phyloP scores from a whole-genome alignment of 2,888 invertebrate genomes.

The Pristionchus maxplancki region DNA sequence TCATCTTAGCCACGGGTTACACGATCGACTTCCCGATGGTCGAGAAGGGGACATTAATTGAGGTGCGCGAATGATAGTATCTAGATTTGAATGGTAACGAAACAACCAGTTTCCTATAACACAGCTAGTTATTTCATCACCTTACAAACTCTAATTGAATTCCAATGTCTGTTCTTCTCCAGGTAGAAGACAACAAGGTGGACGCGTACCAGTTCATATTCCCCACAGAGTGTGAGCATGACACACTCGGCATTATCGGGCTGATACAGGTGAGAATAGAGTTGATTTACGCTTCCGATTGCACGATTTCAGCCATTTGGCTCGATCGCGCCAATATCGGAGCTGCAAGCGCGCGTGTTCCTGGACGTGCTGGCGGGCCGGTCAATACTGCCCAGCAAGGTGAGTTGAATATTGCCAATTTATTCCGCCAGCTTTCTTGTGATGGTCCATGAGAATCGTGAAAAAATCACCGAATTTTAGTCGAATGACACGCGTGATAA shows the following conservation, averaged over 20 bases:
- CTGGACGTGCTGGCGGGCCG: conserved; percentile 62
- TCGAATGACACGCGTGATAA: too few species aligned
- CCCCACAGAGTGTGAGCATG: conserved; percentile 77
- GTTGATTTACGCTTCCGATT: too few species aligned
- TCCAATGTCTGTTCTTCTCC: background rate
- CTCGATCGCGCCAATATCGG: conserved; percentile 79
- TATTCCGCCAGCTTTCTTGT: background rate
- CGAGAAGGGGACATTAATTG: conserved; percentile 71
- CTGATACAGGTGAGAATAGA: conserved; percentile 79
- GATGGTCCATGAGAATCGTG: background rate
- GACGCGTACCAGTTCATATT: conserved; percentile 79
- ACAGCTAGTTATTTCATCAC: background rate
- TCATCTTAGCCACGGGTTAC: conserved; percentile 79
- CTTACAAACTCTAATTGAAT: too few species aligned
- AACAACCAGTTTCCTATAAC: too few species aligned
- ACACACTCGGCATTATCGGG: conserved; percentile 80
- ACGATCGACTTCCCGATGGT: conserved; percentile 78
- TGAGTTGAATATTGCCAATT: background rate
- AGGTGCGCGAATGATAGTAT: too few species aligned
- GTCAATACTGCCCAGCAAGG: conserved; percentile 4
- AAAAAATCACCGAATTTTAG: too few species aligned
- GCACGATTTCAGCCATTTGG: conserved; percentile 78
- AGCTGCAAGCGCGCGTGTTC: conserved; percentile 80
- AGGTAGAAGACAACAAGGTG: conserved; percentile 58
- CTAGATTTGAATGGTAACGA: too few species aligned